Base-by-base conservation (phyloP, 2,888 invertebrate species). In the Drosophila lacicola region DNA sequence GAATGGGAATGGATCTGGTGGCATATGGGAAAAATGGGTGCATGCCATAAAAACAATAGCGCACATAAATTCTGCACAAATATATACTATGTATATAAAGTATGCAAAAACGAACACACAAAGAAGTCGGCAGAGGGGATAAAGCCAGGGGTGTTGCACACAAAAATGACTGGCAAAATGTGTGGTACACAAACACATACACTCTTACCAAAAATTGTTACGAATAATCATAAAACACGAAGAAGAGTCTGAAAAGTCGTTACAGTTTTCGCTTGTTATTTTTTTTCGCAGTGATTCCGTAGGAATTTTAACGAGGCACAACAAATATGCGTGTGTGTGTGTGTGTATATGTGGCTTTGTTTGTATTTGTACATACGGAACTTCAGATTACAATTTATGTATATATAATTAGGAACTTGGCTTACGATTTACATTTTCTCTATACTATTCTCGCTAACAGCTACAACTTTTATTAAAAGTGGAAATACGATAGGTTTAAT, bases 11-110 rank as follows among this genome's bases (percentile, higher is more conserved):
- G 56, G 51, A 65, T 57, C 58, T 58, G 68, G 51, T 53, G 73
- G 74, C 63, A 75, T 60, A 79, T 72, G 86, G 53, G 80, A 82
- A 79, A 88, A 88, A 90, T 89, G 88, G 90, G 90, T 89, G 88
- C 85, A 90, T 83, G 88, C 89, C 90, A 89, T 90, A 90, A 88
- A 88, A 90, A 90, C 90, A 88, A 90, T 85, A 88, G 89, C 89
- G 88, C 85, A 88, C 90, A 89, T 89, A 89, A 90, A 89, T 89
- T 89, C 81, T 73, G 62, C 78, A 80, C 88, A 86, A 90, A 89
- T 90, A 88, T 78, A 76, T 82, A 49, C 53, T 45, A 37, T 54
- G 14, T 50, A 36, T 80, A 78, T 79, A 85, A 82, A 87, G 85
- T 87, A 81, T 88, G 88, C 88, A 82, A 84, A 87, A 82, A 81